Evolutionary conservation across 2,113 vertebrate genomes (phyloP).

Genomic region (Chlorodrepanis virens): DNA sequence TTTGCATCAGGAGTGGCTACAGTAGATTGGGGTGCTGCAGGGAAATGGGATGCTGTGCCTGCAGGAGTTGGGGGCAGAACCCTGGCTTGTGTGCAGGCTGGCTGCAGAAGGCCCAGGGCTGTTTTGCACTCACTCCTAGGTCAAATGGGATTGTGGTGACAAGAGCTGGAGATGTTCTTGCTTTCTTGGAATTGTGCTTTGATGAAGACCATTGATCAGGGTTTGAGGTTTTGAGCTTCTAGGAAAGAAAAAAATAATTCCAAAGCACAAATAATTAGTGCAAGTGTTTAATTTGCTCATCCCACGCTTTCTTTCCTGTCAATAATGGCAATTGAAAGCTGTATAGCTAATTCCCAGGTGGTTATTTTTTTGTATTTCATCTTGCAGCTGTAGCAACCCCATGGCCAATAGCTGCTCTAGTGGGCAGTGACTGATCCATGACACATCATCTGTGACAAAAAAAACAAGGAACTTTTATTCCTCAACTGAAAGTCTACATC

Average conservation of each 20-base stretch:
- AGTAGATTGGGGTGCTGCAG: not conserved
- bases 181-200: not conserved
- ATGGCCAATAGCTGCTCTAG: not conserved
- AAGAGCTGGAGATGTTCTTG: not conserved
- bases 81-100: not conserved
- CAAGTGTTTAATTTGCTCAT: not conserved
- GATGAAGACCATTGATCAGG: not conserved
- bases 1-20: not conserved
- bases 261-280: not conserved
- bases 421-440: not conserved
- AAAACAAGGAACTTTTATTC: not conserved
- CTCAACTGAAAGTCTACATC: not conserved
- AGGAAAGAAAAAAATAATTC: not conserved
- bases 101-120: not conserved
- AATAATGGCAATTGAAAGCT: not conserved
- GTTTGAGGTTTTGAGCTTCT: not conserved
- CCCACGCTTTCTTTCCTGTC: not conserved
- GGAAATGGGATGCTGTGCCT: rapidly evolving
- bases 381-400: not conserved
- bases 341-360: not conserved
- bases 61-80: not conserved
- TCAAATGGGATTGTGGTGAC: not conserved
- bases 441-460: not conserved
- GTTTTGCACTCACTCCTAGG: not conserved
- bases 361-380: not conserved